Percentiles rank a stretch among this genome's conserved stretches.
Evolutionary conservation across 2,797 vertebrate genomes (phyloP).

Genomic region (Spatula clypeata): DNA sequence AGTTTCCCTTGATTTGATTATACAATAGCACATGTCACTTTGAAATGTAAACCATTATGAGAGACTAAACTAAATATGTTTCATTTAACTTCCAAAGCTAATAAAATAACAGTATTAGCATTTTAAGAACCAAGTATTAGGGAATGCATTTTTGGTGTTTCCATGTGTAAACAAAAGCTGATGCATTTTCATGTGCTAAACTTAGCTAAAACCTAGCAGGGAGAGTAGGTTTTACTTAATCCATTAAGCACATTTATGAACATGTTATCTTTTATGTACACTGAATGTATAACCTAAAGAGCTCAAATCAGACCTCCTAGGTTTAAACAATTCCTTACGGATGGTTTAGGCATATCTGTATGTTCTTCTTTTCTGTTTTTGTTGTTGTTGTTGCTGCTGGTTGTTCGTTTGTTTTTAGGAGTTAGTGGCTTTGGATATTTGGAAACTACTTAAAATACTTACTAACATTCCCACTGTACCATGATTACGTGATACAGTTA

Average conservation of each 20-base stretch:
- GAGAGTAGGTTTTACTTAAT: neutral
- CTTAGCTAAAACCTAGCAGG: neutral
- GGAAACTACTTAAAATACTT: neutral
- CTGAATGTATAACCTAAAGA: neutral
- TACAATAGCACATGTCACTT: neutral
- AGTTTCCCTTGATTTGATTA: neutral
- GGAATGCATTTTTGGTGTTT: neutral
- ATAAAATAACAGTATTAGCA: neutral
- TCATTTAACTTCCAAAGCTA: conserved; percentile 11
- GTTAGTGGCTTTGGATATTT: neutral
- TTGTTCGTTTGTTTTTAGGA: neutral
- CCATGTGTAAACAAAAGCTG: neutral
- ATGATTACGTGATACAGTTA: neutral
- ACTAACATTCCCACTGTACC: neutral
- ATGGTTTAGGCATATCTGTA: neutral
- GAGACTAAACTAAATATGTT: neutral
- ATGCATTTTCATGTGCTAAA: neutral
- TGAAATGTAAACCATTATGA: neutral
- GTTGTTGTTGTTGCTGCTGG: neutral
- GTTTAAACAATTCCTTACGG: neutral
- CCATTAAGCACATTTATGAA: neutral
- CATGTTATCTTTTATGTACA: neutral
- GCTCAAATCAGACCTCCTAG: neutral
- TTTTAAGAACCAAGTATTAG: neutral
- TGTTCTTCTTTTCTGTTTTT: neutral